These are phyloP conservation scores for Pararge aegeria DNA, from an alignment of 1,140 invertebrate genomes.

Conservation along the genomic window DNA sequence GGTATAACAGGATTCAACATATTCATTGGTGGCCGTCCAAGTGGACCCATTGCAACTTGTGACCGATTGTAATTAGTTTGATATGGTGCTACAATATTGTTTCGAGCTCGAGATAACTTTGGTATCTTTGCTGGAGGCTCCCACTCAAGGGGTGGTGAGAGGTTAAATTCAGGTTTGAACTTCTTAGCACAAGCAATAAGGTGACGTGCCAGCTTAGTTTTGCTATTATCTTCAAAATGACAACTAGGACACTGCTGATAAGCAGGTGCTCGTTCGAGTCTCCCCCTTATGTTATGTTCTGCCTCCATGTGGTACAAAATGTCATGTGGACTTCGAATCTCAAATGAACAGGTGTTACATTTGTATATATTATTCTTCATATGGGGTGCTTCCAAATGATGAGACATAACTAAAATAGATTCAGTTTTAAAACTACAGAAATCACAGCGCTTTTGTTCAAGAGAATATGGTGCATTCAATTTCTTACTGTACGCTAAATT, in stretches of 20 bases:
- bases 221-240: constrained; percentile 96
- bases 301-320: constrained; percentile 96
- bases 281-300: constrained; percentile 91
- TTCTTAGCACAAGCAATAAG: constrained; percentile 93
- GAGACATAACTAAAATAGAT: constrained; percentile 91
- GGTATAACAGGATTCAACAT: constrained; percentile 44
- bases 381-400: constrained; percentile 95
- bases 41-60: constrained; percentile 55
- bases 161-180: constrained; percentile 92
- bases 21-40: constrained; percentile 58
- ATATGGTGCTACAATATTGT: constrained; percentile 64
- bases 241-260: constrained; percentile 97
- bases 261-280: constrained; percentile 91
- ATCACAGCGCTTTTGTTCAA: constrained; percentile 91
- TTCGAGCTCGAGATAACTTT: constrained; percentile 79
- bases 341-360: constrained; percentile 93
- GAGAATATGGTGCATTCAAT: constrained; percentile 92
- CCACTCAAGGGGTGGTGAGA: constrained; percentile 92
- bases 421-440: constrained; percentile 97
- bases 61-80: constrained; percentile 57
- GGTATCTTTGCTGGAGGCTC: constrained; percentile 96
- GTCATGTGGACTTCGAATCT: constrained; percentile 91
- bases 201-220: constrained; percentile 94
- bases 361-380: constrained; percentile 93
- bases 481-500: constrained; percentile 93